Base-by-base conservation (phyloP, 2,797 vertebrate species). In the Hippocampus kuda region DNA sequence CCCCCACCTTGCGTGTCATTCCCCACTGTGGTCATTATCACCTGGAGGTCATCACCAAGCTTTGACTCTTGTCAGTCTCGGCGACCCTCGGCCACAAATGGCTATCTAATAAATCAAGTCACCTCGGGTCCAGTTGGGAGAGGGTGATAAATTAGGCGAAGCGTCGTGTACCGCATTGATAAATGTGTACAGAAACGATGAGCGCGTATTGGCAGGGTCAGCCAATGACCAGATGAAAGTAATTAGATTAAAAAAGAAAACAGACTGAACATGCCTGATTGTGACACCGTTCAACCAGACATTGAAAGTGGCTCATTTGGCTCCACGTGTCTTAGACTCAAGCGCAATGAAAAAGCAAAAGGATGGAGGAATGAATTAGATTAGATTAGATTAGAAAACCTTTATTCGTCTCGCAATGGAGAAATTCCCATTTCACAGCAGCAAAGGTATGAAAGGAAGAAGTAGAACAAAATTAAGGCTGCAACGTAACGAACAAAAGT, bases 31-130 rank as follows among this genome's bases (percentile, higher is more conserved):
- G 77, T 81, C 79, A 81, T 86, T 84, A 88, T 88, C 83, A 81
- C 74, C 69, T 74, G 64, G 71, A 83, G 85, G 85, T 87, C 86
- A 88, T 87, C 86, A 78, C 70, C 70, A 76, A 69, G 84, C 81
- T 87, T 77, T 79, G 75, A 78, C 81, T 86, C 81, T 67, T 65
- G 83, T 77, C 83, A 71, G 69, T 81, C 79, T 79, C 63, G 38
- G 73, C 54, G 69, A 81, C 79, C 75, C 81, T 81, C 77, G 2
- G 8, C 63, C 2, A 16, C 80, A 81, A 86, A 88, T 84, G 75
- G 78, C 80, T 80, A 81, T 83, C 81, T 86, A 80, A 86, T 88
- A 88, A 84, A 86, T 87, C 83, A 86, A 34, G 83, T 87, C 82
- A 84, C 75, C 80, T 86, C 71, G 73, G 75, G 79, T 88, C 82